These are phyloP conservation scores for Fulica atra DNA, from an alignment of 2,113 vertebrate genomes.

Conservation along the genomic window DNA sequence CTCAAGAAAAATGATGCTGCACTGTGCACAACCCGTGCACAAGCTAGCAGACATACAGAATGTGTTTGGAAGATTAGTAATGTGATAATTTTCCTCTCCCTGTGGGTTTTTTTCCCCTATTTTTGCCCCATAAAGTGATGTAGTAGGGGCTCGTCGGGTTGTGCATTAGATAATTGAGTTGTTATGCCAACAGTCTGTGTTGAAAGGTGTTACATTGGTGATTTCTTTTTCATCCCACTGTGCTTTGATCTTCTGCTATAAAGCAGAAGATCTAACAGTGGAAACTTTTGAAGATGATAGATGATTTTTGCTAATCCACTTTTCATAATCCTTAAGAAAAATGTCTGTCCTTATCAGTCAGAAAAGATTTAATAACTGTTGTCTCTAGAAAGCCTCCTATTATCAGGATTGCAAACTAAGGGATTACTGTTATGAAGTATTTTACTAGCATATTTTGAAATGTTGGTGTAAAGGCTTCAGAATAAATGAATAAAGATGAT, in stretches of 20 bases:
- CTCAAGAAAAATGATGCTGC: neutral
- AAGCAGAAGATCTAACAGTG: constrained; percentile 53
- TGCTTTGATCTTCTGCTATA: constrained; percentile 51
- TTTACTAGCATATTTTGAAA: neutral
- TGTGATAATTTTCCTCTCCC: neutral
- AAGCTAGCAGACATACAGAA: neutral
- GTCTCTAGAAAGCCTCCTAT: neutral
- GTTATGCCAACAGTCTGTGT: neutral
- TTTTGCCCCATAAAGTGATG: accelerated
- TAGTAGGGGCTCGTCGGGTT: neutral
- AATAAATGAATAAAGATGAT: neutral
- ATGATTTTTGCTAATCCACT: constrained; percentile 48
- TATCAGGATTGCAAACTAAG: neutral
- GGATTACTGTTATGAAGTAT: neutral
- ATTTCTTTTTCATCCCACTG: constrained; percentile 29
- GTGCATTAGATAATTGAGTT: neutral
- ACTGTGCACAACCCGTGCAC: neutral
- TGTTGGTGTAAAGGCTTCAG: neutral
- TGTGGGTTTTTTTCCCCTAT: accelerated
- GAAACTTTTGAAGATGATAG: constrained; percentile 53
- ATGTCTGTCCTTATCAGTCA: constrained; percentile 26
- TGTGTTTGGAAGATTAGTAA: neutral
- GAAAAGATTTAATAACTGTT: constrained; percentile 37
- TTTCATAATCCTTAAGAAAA: constrained; percentile 31
- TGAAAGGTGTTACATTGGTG: constrained; percentile 32